Percentiles rank a stretch among this genome's conserved stretches.
Conservation (phyloP, 2,888 invertebrate genomes). For the Schrankia costaestrigalis region DNA sequence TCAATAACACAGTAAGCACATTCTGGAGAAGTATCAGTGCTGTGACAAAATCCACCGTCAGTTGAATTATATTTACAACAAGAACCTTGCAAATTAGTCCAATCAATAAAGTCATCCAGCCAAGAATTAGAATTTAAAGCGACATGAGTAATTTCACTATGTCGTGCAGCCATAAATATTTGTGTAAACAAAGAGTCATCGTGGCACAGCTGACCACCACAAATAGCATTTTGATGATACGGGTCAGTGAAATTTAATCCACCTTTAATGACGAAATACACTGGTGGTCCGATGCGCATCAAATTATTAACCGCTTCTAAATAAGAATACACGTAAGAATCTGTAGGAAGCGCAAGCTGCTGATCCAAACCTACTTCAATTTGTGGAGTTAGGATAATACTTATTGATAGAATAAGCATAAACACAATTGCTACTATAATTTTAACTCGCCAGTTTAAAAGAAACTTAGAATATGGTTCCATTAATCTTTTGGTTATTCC, state of each 20-base stretch:
- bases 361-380: constrained; percentile 95
- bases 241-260: constrained; percentile 86
- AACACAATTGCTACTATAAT: constrained; percentile 84
- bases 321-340: constrained; percentile 94
- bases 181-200: constrained; percentile 85
- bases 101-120: constrained; percentile 96
- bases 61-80: constrained; percentile 85
- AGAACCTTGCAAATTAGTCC: constrained; percentile 81
- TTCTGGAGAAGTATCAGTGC: constrained; percentile 57
- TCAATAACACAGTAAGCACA: constrained; percentile 75
- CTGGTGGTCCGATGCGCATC: constrained; percentile 94
- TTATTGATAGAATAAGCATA: constrained; percentile 83
- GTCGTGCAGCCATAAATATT: constrained; percentile 84
- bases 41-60: constrained; percentile 85
- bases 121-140: constrained; percentile 91
- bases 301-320: constrained; percentile 86
- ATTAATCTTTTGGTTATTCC: constrained; percentile 57
- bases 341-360: constrained; percentile 92
- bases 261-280: constrained; percentile 94
- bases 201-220: constrained; percentile 86
- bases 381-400: constrained; percentile 86
- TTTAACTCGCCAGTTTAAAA: constrained; percentile 68
- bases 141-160: constrained; percentile 85
- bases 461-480: constrained; percentile 63
- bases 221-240: constrained; percentile 86